These are phyloP conservation scores for Eilema depressum DNA, from an alignment of 2,888 invertebrate genomes.

Conservation along the genomic window DNA sequence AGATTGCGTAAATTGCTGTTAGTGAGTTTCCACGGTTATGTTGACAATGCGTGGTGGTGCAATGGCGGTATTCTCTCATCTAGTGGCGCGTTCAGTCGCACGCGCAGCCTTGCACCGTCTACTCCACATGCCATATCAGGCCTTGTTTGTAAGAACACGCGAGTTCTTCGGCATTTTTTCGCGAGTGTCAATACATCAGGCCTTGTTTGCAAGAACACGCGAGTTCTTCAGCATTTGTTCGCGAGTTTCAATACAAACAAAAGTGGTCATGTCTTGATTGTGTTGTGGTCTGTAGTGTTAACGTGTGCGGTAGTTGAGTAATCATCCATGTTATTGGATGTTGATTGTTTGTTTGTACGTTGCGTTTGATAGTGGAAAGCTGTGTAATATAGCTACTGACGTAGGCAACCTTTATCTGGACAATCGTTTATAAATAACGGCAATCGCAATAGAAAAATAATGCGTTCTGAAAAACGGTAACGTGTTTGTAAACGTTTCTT, in stretches of 20 bases:
- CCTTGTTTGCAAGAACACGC: constrained; percentile 43
- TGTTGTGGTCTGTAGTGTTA: constrained; percentile 46
- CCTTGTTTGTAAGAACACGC: constrained; percentile 43
- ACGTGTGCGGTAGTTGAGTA: constrained; percentile 30
- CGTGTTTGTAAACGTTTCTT: not conserved
- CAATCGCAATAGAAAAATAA: not conserved
- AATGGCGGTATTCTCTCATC: constrained; percentile 71
- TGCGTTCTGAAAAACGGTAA: not conserved
- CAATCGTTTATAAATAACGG: not conserved
- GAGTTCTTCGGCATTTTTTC: constrained; percentile 17
- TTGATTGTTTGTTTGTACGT: constrained; percentile 52
- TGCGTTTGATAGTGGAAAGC: not conserved
- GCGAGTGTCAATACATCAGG: constrained; percentile 50
- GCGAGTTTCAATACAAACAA: constrained; percentile 43
- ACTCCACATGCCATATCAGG: constrained; percentile 63
- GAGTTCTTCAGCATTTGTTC: constrained; percentile 16
- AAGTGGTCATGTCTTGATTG: constrained; percentile 45
- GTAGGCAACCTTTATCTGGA: not conserved
- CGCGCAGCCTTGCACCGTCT: constrained; percentile 78
- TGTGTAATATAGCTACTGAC: constrained; percentile 1
- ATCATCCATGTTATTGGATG: constrained; percentile 42
- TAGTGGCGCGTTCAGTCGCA: constrained; percentile 72
- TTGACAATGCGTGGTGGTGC: constrained; percentile 82
- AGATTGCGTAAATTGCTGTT: constrained; percentile 79
- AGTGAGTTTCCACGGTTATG: constrained; percentile 80